Percentiles rank a stretch among this genome's conserved stretches.
Evolutionary conservation across 1,140 invertebrate genomes (phyloP).

Genomic region (Cydia strobilella): DNA sequence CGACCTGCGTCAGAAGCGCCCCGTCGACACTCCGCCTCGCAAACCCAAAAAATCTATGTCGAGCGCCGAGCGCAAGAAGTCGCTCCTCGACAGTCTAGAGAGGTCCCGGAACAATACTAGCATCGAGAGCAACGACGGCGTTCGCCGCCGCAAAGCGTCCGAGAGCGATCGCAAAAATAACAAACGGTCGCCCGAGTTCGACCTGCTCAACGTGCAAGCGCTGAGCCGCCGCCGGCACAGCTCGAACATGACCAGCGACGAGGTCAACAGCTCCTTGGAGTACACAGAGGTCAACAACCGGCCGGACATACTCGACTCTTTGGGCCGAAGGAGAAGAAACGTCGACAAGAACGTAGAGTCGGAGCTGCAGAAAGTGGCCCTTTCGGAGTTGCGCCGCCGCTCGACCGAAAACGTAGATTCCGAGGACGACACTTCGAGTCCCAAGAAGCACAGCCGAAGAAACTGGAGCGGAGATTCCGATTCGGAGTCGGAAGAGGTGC

Average conservation of each 20-base stretch:
- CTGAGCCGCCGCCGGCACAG: slow-evolving; percentile 67
- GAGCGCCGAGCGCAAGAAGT: slow-evolving; percentile 77
- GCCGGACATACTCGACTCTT: slow-evolving; percentile 73
- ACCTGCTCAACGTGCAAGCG: slow-evolving; percentile 69
- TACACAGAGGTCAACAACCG: slow-evolving; percentile 75
- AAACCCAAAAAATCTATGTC: slow-evolving; percentile 78
- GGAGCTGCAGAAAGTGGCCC: slow-evolving; percentile 65
- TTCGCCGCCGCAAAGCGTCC: slow-evolving; percentile 65
- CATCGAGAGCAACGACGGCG: slow-evolving; percentile 70
- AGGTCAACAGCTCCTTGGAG: slow-evolving; percentile 70
- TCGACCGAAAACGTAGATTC: slow-evolving; percentile 66
- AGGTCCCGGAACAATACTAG: slow-evolving; percentile 75
- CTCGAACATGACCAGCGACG: slow-evolving; percentile 72
- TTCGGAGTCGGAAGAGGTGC: slow-evolving; percentile 84
- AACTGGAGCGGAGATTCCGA: slow-evolving; percentile 81
- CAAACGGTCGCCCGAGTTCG: slow-evolving; percentile 73
- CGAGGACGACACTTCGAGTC: slow-evolving; percentile 62
- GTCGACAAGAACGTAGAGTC: slow-evolving; percentile 55
- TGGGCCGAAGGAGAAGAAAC: slow-evolving; percentile 62
- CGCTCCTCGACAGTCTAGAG: slow-evolving; percentile 74
- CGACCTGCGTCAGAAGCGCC: slow-evolving; percentile 65
- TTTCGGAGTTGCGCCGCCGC: slow-evolving; percentile 62
- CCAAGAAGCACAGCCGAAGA: slow-evolving; percentile 60
- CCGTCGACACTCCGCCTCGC: slow-evolving; percentile 65
- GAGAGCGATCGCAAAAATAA: slow-evolving; percentile 65